Evolutionary conservation across 2,113 vertebrate genomes (phyloP).

Genomic region (Engystomops pustulosus): DNA sequence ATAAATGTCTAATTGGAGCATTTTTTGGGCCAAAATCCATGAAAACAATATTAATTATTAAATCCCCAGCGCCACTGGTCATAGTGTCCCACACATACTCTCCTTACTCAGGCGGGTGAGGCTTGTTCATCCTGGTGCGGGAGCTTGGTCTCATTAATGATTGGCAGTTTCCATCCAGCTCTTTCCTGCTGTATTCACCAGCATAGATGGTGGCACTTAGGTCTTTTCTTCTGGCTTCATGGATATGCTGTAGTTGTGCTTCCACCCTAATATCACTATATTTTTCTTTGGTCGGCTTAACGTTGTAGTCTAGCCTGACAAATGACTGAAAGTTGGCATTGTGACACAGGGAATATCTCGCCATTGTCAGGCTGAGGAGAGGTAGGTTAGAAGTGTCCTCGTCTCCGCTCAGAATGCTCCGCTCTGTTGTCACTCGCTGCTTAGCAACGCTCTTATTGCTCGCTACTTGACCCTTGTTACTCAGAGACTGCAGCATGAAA

Average conservation of each 20-base stretch:
- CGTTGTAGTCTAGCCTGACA: constrained; percentile 24
- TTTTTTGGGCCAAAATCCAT: no score
- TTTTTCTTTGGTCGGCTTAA: neutral
- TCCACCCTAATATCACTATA: constrained; percentile 64
- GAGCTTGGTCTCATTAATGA: constrained; percentile 35
- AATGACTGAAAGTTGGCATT: constrained; percentile 58
- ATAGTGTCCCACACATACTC: neutral
- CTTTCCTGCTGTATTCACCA: constrained; percentile 62
- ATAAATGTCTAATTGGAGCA: no score
- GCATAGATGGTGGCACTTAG: constrained; percentile 56
- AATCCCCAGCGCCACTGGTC: neutral
- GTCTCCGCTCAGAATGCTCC: constrained; percentile 50
- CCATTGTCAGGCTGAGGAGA: neutral
- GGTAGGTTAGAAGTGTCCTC: neutral
- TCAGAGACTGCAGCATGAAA: constrained; percentile 21
- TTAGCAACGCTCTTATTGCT: constrained; percentile 68
- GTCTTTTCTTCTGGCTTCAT: constrained; percentile 52
- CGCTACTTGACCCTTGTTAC: constrained; percentile 32
- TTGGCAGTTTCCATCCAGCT: constrained; percentile 42
- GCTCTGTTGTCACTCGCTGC: constrained; percentile 68
- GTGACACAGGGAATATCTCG: constrained; percentile 38
- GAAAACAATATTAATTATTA: no score
- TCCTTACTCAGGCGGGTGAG: constrained; percentile 64
- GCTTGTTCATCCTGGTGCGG: constrained; percentile 49
- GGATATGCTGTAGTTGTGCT: constrained; percentile 62